Evolutionary conservation across 2,113 vertebrate species (phyloP).

Genomic region (Sterna hirundo): DNA sequence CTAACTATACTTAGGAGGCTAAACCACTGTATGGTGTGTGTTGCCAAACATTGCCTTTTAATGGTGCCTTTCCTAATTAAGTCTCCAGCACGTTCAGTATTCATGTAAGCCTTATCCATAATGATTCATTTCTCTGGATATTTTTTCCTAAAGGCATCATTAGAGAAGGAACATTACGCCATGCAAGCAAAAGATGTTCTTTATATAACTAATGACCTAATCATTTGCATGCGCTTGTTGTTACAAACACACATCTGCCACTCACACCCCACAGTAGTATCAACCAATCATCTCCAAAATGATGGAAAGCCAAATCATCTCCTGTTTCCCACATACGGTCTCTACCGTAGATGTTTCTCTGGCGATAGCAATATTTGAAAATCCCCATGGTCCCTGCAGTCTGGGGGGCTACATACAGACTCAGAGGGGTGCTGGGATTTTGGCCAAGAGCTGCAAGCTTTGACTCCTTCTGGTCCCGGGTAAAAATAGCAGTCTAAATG

Average conservation of each 20-base stretch:
- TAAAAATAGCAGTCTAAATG: not conserved
- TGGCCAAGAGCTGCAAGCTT: not conserved
- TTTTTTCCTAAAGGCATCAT: not conserved
- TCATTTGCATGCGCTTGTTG: not conserved
- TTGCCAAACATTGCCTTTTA: not conserved
- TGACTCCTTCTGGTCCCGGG: not conserved
- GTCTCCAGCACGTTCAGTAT: not conserved
- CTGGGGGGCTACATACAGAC: not conserved
- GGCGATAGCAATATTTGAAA: not conserved
- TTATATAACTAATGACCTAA: not conserved
- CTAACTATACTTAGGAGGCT: not conserved
- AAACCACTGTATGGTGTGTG: not conserved
- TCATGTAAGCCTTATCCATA: not conserved
- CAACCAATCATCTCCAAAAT: not conserved
- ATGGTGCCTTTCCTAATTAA: not conserved
- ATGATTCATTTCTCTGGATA: not conserved
- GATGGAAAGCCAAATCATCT: not conserved
- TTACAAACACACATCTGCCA: not conserved
- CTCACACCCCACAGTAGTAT: not conserved
- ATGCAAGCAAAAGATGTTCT: not conserved
- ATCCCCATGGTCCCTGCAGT: not conserved
- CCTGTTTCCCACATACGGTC: rapidly evolving
- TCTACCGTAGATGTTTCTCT: not conserved
- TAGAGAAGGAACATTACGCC: not conserved
- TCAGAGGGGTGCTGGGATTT: not conserved